These are phyloP conservation scores for Cheilosia variabilis DNA, from an alignment of 2,888 invertebrate species.

Conservation along the genomic window DNA sequence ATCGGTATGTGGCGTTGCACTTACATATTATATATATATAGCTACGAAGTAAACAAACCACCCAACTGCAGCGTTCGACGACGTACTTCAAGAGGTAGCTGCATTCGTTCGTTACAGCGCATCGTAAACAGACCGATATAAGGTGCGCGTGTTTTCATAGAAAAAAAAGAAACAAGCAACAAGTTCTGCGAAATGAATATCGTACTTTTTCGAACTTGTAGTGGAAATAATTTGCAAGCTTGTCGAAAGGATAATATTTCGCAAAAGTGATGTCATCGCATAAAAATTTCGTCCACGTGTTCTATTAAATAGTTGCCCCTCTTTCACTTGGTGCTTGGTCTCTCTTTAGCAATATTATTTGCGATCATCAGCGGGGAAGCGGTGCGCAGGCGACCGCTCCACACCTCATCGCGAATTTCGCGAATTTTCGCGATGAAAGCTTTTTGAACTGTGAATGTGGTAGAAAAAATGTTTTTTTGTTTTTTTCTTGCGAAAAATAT, in stretches of 20 bases:
- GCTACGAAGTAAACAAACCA: background rate
- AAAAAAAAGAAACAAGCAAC: background rate
- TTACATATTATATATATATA: background rate
- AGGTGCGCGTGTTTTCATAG: background rate
- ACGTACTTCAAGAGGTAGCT: conserved; percentile 12
- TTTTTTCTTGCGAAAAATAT: conserved; percentile 4
- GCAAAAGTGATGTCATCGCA: conserved; percentile 62
- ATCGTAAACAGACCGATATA: conserved; percentile 25
- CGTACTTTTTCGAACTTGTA: background rate
- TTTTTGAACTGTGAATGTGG: conserved; percentile 28
- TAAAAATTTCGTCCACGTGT: conserved; percentile 69
- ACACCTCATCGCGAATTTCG: conserved; percentile 62
- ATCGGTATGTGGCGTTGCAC: conserved; percentile 9
- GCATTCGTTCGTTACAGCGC: conserved; percentile 48
- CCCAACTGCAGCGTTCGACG: conserved; percentile 6
- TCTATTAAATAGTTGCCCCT: conserved; percentile 49
- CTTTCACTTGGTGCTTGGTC: conserved; percentile 17
- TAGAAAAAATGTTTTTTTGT: background rate
- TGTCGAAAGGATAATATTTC: conserved; percentile 21
- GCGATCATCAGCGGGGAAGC: conserved; percentile 39
- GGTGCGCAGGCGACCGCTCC: too few relatives aligned
- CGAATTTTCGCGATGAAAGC: conserved; percentile 66
- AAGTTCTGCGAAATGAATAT: conserved; percentile 13
- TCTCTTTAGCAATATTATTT: conserved; percentile 43
- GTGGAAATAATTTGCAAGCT: conserved; percentile 1